Percentiles rank a stretch among this genome's conserved stretches.
phyloP scores from a whole-genome alignment of 2,888 invertebrate genomes.

The Dasypolia templi region DNA sequence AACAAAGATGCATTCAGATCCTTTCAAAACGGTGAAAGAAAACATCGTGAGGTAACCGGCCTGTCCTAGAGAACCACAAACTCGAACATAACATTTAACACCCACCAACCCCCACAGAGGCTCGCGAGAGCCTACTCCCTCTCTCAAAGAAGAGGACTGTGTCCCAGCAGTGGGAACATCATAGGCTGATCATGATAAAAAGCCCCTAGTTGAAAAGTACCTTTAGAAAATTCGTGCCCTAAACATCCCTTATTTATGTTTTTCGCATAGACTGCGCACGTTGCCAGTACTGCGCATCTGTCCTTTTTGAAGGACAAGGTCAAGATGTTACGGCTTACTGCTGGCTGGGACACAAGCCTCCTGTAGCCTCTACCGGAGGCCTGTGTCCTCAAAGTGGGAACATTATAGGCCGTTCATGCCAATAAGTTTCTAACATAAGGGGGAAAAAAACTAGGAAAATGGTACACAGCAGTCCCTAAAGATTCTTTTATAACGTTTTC shows the following conservation, averaged over 20 bases:
- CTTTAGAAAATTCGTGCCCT: background rate
- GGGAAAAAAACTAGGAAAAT: background rate
- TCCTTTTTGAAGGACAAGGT: constrained; percentile 31
- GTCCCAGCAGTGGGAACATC: background rate
- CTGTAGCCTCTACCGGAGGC: background rate
- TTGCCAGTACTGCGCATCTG: constrained; percentile 10
- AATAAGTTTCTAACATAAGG: background rate
- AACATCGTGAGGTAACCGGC: background rate
- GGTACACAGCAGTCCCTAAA: background rate
- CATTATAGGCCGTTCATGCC: background rate
- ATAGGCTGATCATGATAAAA: background rate
- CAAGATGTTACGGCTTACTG: background rate
- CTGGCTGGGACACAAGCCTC: background rate
- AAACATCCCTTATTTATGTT: background rate
- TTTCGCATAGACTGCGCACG: background rate
- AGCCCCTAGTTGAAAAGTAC: background rate
- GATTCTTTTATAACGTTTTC: background rate
- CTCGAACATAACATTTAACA: background rate
- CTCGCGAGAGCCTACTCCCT: background rate
- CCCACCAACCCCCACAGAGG: background rate
- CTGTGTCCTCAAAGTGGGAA: background rate
- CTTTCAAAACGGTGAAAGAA: background rate
- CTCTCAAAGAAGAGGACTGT: background rate
- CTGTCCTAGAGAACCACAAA: background rate
- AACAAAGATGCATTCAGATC: background rate